A percentile compares a stretch with the other conserved stretches of the same genome.
These are phyloP conservation scores for Seriola rivoliana DNA, from an alignment of 2,113 vertebrate genomes.

Conservation along the genomic window DNA sequence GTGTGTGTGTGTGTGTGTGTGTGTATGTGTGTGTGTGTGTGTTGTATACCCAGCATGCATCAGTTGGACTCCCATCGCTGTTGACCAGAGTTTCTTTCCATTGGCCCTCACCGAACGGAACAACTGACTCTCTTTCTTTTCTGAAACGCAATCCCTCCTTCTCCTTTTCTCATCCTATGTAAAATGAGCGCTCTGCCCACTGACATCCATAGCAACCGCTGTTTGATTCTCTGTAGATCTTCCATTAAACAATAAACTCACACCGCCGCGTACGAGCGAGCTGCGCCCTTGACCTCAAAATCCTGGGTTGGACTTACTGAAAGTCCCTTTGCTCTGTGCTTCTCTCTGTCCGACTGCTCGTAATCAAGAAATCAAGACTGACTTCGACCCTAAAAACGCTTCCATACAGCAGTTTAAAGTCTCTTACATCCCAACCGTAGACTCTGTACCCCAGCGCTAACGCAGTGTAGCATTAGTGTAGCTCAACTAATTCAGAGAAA, in stretches of 20 bases:
- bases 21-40: slow-evolving; percentile 15
- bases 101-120: slow-evolving; percentile 77
- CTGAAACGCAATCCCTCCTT: slow-evolving; percentile 64
- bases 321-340: slow-evolving; percentile 14
- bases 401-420: background rate
- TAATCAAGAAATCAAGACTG: background rate
- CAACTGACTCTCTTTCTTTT: slow-evolving; percentile 75
- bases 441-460: background rate
- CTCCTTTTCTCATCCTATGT: slow-evolving; percentile 66
- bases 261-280: slow-evolving; percentile 18
- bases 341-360: background rate
- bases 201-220: slow-evolving; percentile 66
- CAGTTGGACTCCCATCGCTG: slow-evolving; percentile 67
- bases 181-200: slow-evolving; percentile 35
- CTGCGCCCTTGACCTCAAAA: slow-evolving; percentile 21
- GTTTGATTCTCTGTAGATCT: slow-evolving; percentile 58
- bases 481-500: background rate
- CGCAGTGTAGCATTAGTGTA: too few relatives aligned
- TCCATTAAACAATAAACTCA: slow-evolving; percentile 66
- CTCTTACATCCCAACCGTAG: background rate
- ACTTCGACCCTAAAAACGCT: background rate
- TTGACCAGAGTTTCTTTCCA: slow-evolving; percentile 78
- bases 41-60: slow-evolving; percentile 65
- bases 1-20: background rate
- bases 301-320: background rate